Evolutionary conservation across 2,797 vertebrate genomes (phyloP), one percentile per base, ranked within the genome.

Genomic region (Coilia nasus): DNA sequence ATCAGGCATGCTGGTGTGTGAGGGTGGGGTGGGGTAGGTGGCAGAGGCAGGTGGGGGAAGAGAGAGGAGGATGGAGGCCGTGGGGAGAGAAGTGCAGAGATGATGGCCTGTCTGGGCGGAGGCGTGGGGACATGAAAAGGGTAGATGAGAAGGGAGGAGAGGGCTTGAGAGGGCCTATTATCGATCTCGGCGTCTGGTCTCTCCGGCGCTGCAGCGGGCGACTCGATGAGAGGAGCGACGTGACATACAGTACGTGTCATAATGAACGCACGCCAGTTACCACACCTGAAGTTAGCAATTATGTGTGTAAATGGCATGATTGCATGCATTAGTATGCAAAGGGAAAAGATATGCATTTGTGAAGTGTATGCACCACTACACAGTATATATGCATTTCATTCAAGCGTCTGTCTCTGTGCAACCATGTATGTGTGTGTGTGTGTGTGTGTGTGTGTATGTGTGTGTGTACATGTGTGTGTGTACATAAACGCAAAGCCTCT

Each of bases 91-190:
- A 44, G 71, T 41, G 41, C 35, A 78, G 71, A 78, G 71, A 78
- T 41, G 71, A 78, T 44, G 35, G 35, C 35, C 11, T 35, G 71
- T 35, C 31, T 44, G 71, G 19, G 19, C 17, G 6, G 5, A 19
- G 71, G 31, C 15, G 19, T 44, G 71, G 44, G 71, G 71, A 78
- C 71, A 78, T 78, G 71, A 78, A 78, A 78, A 78, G 71, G 41
- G 71, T 1, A 21, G 31, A 21, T 19, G 71, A 44, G 71, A 78
- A n/a, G 19, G 41, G 71, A 78, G 71, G 28, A 71, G 67, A 78
- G 31, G 9, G 31, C n/a, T n/a, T 28, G 71, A 41, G 31, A 44
- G 71, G 6, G 71, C 71, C 71, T 10, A 78, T 78, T 78, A 78
- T 78, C 35, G 35, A 31, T 41, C 71, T 78, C 35, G 71, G 31